Evolutionary conservation across 2,113 vertebrate species (phyloP), one percentile per base, ranked within the genome.

Genomic region (Leucopsar rothschildi): DNA sequence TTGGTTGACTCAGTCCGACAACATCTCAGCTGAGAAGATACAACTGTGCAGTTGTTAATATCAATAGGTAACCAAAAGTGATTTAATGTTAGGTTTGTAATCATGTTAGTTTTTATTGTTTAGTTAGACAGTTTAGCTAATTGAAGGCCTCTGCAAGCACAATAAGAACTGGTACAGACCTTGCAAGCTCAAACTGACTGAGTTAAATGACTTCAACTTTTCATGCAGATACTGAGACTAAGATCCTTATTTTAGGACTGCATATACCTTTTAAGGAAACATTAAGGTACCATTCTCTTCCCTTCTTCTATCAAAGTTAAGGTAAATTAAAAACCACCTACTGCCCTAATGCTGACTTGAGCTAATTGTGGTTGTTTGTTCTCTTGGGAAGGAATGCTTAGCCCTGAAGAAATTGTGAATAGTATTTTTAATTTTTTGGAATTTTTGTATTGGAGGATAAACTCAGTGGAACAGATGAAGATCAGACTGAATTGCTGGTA

Each of bases 391-490:
- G n/a, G 57, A 69, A 73, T 96, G 42, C 79, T 96, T 73, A 97
- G 69, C n/a, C 96, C 94, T 53, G 86, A 97, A 44, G 86, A 98
- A 97, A 45, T 68, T 57, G 49, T 88, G 90, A 95, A 47, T 40
- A 88, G 15, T 47, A 31, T 28, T 80, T 63, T 73, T 53, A 66
- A 11, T 71, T 69, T 59, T 52, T 78, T 8, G n/a, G 29, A 61
- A 45, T 49, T 45, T 93, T 82, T 6, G 0, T 49, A 47, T 29
- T 85, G 52, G 61, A 64, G 66, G 15, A 57, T 22, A 64, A 87
- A 40, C 5, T 66, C 39, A 25, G 18, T 53, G 15, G 72, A 84
- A 73, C 16, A 49, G 33, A 68, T 71, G 8, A 89, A 78, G 37
- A 50, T 28, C 28, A 53, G 31, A 29, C 19, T 52, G 60, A 92